Conservation (phyloP, 2,888 invertebrate genomes). For the Microplitis manilae region DNA sequence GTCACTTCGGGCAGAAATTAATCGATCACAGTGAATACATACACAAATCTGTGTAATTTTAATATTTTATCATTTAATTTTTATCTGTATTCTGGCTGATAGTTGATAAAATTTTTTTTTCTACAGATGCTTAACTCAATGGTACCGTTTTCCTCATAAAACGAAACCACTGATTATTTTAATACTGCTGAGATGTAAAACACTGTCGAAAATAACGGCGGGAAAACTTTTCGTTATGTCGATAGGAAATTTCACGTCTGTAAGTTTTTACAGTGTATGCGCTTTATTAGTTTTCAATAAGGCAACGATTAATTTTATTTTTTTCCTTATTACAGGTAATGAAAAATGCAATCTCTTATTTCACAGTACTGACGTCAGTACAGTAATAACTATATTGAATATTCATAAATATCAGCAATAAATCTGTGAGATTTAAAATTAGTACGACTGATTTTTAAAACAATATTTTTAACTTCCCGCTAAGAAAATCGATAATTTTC, state of each 20-base stretch:
- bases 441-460: too few species aligned
- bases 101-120: not conserved
- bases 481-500: too few species aligned
- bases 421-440: too few species aligned
- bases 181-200: conserved; percentile 22
- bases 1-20: conserved; percentile 28
- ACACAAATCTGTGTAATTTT: conserved; percentile 9
- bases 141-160: conserved; percentile 24
- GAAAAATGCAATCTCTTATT: conserved; percentile 27
- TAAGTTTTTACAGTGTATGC: not conserved
- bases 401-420: too few species aligned
- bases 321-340: not conserved
- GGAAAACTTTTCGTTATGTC: conserved; percentile 28
- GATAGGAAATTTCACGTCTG: conserved; percentile 15
- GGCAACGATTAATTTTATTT: too few species aligned
- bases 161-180: conserved; percentile 18
- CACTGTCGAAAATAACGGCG: conserved; percentile 18
- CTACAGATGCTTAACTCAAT: conserved; percentile 26
- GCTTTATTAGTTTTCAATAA: too few species aligned
- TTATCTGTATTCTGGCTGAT: not conserved
- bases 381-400: not conserved
- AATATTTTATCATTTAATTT: not conserved
- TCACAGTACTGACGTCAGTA: conserved; percentile 26
- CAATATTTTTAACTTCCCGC: too few species aligned
- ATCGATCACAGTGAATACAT: conserved; percentile 20